Evolutionary conservation across 2,888 invertebrate genomes (phyloP), one percentile per base, ranked within the genome.

Genomic region (Rhopalosiphum nymphaeae): DNA sequence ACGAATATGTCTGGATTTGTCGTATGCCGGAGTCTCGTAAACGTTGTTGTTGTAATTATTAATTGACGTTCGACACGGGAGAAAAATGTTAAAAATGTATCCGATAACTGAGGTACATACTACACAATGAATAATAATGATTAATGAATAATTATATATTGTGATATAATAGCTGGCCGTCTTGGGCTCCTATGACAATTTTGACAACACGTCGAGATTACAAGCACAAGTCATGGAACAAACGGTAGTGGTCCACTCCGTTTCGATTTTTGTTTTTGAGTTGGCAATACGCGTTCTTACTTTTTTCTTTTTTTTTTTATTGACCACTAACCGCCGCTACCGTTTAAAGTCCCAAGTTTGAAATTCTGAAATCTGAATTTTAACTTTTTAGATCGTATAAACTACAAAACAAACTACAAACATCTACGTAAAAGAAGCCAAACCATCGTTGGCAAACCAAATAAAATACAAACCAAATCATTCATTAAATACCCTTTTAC

Each of bases 131-230:
- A 61, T 29, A 13, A 56, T 56, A 42, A 57, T 57, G 57, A 85
- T 85, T 85, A 78, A 78, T 78, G 78, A 78, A 88, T 49, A 29
- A 89, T 89, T 56, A 56, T 89, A 44, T 88, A 88, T 53, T 53
- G n/a, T 67, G 61, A 90, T 61, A 46, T 49, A 36, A 87, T 49
- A 87, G 61, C 49, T 49, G 67, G 61, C 49, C 29, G 67, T 88
- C 49, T 36, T 26, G 25, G 85, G 84, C n/a, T 87, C 87, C 86
- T 57, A 92, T 21, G 92, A 92, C 87, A 53, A 92, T 86, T 93
- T 89, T 93, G 90, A 89, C 93, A 93, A 93, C 93, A 90, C 93
- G 90, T 84, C 84, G 90, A 93, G 93, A 93, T 93, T 93, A 93
- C 89, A 93, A 78, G n/a, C 4, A 0, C 67, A 10, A 25, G 46